Evolutionary conservation across 2,888 invertebrate genomes (phyloP).

Genomic region (Macrophya alboannulata): DNA sequence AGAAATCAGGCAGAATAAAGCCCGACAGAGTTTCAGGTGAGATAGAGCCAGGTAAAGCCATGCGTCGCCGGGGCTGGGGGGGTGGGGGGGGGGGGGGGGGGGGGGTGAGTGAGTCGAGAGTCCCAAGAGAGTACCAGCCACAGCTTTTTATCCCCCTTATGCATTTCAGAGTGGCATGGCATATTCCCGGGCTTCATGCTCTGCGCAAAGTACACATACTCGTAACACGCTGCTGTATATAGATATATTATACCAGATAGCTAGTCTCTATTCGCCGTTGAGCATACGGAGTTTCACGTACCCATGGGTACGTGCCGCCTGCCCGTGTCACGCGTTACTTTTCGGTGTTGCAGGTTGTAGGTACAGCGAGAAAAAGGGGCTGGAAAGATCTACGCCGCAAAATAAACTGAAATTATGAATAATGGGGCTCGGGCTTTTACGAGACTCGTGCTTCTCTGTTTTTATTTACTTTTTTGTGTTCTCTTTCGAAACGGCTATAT

Average conservation of each 20-base stretch:
- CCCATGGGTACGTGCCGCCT: slow-evolving; percentile 29
- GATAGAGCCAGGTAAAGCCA: neutral
- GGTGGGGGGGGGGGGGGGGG: neutral
- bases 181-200: slow-evolving; percentile 41
- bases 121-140: slow-evolving; percentile 46
- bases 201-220: slow-evolving; percentile 46
- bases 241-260: neutral
- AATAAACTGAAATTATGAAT: slow-evolving; percentile 44
- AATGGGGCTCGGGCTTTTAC: slow-evolving; percentile 33
- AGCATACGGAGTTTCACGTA: neutral
- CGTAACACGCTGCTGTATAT: neutral
- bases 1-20: slow-evolving; percentile 40
- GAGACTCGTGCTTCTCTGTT: slow-evolving; percentile 3
- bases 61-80: no score
- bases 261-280: neutral
- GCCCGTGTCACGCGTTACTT: slow-evolving; percentile 42
- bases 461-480: slow-evolving; percentile 7
- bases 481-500: neutral
- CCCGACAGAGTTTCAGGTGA: neutral
- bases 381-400: slow-evolving; percentile 29
- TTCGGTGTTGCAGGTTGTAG: slow-evolving; percentile 13
- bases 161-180: slow-evolving; percentile 53
- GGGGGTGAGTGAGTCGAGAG: neutral
- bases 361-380: slow-evolving; percentile 1
- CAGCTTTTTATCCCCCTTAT: slow-evolving; percentile 55